Base-by-base conservation (phyloP, 2,888 invertebrate genomes). In the Cataglyphis rosenhaueri region DNA sequence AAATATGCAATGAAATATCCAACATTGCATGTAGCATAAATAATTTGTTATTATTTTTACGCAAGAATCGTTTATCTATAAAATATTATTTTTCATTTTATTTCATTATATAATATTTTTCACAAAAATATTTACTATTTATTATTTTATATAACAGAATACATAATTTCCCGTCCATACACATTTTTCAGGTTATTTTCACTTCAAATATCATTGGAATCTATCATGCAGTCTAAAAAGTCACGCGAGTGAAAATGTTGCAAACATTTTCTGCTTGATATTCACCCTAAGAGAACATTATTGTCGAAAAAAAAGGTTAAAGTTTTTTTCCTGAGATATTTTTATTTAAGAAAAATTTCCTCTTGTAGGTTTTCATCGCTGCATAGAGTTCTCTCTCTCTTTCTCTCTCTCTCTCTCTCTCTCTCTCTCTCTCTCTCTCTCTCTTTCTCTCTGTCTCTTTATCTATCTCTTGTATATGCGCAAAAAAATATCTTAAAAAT, bases 281-380 rank as follows among this genome's bases (percentile, higher is more conserved):
- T 52, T 75, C 38, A 75, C 35, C 1, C n/a, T 12, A 0, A 35
- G 25, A 65, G 52, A 12, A 32, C 8, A 25, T 55, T 38, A 65
- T 76, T n/a, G 21, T 74, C 48, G 62, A 18, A 9, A 55, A 44
- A 55, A 65, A 38, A 65, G 8, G 18, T 64, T 21, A 48, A 18
- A 18, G 62, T 35, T 55, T 38, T 18, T 44, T 12, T 12, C 44
- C 44, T 48, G 18, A 8, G 32, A 1, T 48, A 5, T 70, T 6
- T 55, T 76, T 65, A 76, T 76, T 65, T 38, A 25, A 55, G 52
- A 29, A 75, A 38, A 65, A 52, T 25, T 25, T 18, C 4, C 35
- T 25, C 12, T 25, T 35, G 18, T 25, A 35, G 6, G 6, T 65
- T 64, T 21, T 12, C 21, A 12, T 52, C 65, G 25, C 4, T 75